Evolutionary conservation across 2,888 invertebrate genomes (phyloP).

Genomic region (Pachydiplax longipennis): DNA sequence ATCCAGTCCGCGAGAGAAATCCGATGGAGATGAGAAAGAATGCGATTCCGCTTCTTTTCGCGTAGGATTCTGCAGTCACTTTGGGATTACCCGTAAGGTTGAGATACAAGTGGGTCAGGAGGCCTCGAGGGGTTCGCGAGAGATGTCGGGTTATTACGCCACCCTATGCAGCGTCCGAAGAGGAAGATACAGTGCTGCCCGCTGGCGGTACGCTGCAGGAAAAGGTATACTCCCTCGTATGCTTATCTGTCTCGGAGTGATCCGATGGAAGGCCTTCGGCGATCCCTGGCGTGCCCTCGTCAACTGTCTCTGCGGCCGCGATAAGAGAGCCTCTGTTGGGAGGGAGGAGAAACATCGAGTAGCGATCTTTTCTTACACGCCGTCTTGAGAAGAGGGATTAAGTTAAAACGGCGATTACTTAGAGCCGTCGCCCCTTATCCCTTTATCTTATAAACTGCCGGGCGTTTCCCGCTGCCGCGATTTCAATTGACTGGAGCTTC

Average conservation of each 20-base stretch:
- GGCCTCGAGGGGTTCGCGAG: conserved; percentile 17
- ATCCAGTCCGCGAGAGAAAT: background rate
- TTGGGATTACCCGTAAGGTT: background rate
- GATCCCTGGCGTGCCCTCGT: background rate
- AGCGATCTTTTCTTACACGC: no score
- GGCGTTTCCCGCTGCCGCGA: no score
- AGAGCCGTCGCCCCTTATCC: no score
- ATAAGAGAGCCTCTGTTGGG: background rate
- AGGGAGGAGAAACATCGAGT: background rate
- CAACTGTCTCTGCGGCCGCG: background rate
- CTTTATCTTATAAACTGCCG: no score
- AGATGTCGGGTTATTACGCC: conserved; percentile 23
- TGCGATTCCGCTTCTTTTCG: background rate
- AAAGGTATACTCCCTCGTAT: no score
- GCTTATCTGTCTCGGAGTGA: background rate
- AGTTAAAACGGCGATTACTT: no score
- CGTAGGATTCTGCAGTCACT: no score
- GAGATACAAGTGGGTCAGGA: conserved; percentile 4
- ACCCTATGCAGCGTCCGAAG: background rate
- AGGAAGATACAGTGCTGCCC: background rate
- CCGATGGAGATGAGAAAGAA: background rate
- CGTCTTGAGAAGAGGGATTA: no score
- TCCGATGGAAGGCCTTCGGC: background rate
- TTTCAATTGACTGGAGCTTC: no score
- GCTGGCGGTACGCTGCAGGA: background rate